Percentiles rank a stretch among this genome's conserved stretches.
Conservation (phyloP, 2,888 invertebrate species). For the Drosophila nr. perissopoda region DNA sequence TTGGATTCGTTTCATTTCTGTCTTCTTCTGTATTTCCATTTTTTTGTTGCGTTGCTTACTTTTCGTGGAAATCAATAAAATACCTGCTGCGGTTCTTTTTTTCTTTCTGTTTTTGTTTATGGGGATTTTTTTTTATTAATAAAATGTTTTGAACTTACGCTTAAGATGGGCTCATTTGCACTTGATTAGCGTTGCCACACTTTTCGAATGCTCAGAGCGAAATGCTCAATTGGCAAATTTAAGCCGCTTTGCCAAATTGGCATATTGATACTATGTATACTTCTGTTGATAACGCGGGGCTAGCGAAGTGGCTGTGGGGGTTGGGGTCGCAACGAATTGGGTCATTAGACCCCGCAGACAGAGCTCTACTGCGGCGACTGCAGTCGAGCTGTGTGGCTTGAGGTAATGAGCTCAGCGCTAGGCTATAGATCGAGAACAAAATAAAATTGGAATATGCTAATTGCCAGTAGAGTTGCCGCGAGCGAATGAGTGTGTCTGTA, state of each 20-base stretch:
- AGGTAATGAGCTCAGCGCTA: slow-evolving; percentile 33
- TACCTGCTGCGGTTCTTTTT: slow-evolving; percentile 39
- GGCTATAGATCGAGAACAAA: slow-evolving; percentile 47
- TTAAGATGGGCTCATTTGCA: slow-evolving; percentile 62
- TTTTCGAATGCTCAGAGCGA: slow-evolving; percentile 12
- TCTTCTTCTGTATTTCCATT: slow-evolving; percentile 20
- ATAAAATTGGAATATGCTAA: slow-evolving; percentile 75
- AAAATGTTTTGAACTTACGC: slow-evolving; percentile 42
- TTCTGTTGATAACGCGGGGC: slow-evolving; percentile 10
- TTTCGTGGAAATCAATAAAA: slow-evolving; percentile 78
- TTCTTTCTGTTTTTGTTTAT: background rate
- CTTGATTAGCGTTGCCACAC: slow-evolving; percentile 68
- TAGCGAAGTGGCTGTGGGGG: background rate
- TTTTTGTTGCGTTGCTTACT: background rate
- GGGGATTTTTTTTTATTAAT: slow-evolving; percentile 20
- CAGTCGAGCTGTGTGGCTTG: slow-evolving; percentile 7
- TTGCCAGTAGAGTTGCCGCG: slow-evolving; percentile 45
- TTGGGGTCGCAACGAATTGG: slow-evolving; percentile 37
- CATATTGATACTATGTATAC: slow-evolving; percentile 29
- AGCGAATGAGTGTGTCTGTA: background rate
- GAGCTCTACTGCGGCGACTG: slow-evolving; percentile 10
- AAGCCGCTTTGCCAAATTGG: slow-evolving; percentile 33
- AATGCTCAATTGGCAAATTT: slow-evolving; percentile 66
- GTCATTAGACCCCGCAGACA: slow-evolving; percentile 45
- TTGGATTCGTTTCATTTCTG: slow-evolving; percentile 46